Conservation (phyloP, 1,140 invertebrate genomes). For the Drosophila elegans region DNA sequence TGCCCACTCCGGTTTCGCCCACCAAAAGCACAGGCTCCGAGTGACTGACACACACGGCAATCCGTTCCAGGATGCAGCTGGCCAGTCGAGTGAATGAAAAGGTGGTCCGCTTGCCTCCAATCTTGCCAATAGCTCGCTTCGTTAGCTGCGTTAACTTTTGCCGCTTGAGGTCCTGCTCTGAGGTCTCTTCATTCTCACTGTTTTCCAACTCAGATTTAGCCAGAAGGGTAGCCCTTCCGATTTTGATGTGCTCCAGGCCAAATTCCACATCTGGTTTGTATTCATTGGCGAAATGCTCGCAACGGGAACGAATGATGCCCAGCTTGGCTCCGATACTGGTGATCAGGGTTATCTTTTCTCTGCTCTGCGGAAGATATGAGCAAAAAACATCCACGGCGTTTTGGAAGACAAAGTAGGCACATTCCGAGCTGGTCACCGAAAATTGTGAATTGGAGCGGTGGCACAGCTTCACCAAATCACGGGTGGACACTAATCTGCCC, state of each 20-base stretch:
- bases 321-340: slow-evolving; percentile 92
- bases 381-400: slow-evolving; percentile 97
- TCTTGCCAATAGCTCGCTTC: slow-evolving; percentile 27
- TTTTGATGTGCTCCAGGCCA: slow-evolving; percentile 83
- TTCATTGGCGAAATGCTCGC: slow-evolving; percentile 91
- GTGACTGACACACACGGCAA: slow-evolving; percentile 92
- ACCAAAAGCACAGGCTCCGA: slow-evolving; percentile 97
- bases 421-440: slow-evolving; percentile 90
- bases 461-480: slow-evolving; percentile 98
- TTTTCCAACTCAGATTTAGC: slow-evolving; percentile 58
- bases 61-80: slow-evolving; percentile 93
- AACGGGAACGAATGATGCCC: slow-evolving; percentile 93
- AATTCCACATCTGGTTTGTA: slow-evolving; percentile 91
- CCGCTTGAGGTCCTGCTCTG: slow-evolving; percentile 52
- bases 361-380: slow-evolving; percentile 86
- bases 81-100: slow-evolving; percentile 94
- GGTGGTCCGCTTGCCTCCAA: slow-evolving; percentile 85
- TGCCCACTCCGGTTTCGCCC: slow-evolving; percentile 99
- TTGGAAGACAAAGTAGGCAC: slow-evolving; percentile 92
- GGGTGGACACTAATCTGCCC: slow-evolving; percentile 90
- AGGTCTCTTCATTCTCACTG: slow-evolving; percentile 8
- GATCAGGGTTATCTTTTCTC: slow-evolving; percentile 88
- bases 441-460: slow-evolving; percentile 90
- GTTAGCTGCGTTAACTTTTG: slow-evolving; percentile 55
- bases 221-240: slow-evolving; percentile 87